Evolutionary conservation across 2,113 vertebrate genomes (phyloP), one percentile per base, ranked within the genome.

Genomic region (Sander lucioperca): DNA sequence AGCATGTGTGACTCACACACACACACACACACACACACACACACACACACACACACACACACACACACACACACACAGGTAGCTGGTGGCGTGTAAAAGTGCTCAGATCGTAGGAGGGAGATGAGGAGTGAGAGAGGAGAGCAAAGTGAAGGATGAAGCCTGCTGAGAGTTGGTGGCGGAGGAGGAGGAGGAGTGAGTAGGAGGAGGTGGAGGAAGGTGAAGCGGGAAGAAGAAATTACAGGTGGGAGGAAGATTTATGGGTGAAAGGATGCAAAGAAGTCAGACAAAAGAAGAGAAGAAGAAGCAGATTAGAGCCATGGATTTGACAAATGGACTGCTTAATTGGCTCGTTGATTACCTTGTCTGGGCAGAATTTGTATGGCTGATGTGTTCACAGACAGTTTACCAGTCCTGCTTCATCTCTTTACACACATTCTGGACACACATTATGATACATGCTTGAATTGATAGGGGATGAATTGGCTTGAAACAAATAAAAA

Each of bases 1-100:
- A 94, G 94, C 93, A 95, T 89, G 87, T 86, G 90, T 93, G 93
- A 94, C 90, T 92, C 83, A 93, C 90, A 69, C 78, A 72, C 74
- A 51, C 30, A 21, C 68, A 73, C 36, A 61, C 77, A 23, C 80
- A 65, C 71, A 47, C 84, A 57, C 62, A 67, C 72, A 63, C 67
- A 77, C 72, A 69, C 83, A 67, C 62, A 63, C 59, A 68, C 53
- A 57, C 50, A 70, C 66, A 58, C 69, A 61, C 53, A 74, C 81
- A 54, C 67, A 67, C 56, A 51, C 57, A 59, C 65, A 61, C 65
- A 69, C 48, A 61, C 23, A 30, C 36, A 57, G 48, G 45, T 59
- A 86, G 75, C 84, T 77, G 78, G 71, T 64, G 67, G 89, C 81
- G 68, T 67, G 86, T 80, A 80, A 89, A 91, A 89, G 87, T 89